These are phyloP conservation scores for Agelas oroides DNA, from an alignment of 37 sponge, comb jelly and placozoan genomes.

Conservation along the genomic window DNA sequence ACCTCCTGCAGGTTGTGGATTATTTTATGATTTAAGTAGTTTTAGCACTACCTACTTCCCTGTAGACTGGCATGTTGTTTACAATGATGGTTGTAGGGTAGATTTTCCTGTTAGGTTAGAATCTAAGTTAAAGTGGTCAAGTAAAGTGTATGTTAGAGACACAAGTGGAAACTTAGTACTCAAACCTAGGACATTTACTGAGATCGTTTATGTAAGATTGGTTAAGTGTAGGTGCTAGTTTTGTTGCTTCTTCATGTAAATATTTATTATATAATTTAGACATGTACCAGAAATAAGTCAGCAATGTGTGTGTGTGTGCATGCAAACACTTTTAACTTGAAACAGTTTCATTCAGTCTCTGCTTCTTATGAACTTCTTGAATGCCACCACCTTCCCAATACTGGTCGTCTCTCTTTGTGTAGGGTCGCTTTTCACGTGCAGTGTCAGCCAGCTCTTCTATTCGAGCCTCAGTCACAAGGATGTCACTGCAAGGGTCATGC, in stretches of 20 bases:
- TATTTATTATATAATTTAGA: not conserved
- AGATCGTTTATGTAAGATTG: no score
- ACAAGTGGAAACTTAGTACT: no score
- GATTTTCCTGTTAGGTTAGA: slow-evolving; percentile 42
- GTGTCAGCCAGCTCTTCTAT: not conserved
- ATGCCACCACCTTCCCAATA: slow-evolving; percentile 14
- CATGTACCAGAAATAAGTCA: not conserved
- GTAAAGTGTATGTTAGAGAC: not conserved
- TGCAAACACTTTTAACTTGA: no score
- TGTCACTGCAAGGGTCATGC: slow-evolving; percentile 3
- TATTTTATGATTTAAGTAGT: slow-evolving; percentile 3
- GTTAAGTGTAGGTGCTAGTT: no score
- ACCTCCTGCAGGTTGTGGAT: not conserved
- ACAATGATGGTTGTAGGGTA: slow-evolving; percentile 40
- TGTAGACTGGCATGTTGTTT: slow-evolving; percentile 18
- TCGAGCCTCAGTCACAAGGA: slow-evolving; percentile 3
- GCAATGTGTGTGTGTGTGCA: not conserved
- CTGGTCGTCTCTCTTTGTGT: not conserved
- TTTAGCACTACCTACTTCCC: slow-evolving; percentile 27
- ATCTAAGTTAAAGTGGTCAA: slow-evolving; percentile 32
- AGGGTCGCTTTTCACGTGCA: not conserved
- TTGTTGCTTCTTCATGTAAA: no score
- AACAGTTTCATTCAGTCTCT: not conserved
- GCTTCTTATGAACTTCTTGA: not conserved
- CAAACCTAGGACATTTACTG: no score